Conservation (phyloP, 2,113 vertebrate species). For the Petromus typicus region DNA sequence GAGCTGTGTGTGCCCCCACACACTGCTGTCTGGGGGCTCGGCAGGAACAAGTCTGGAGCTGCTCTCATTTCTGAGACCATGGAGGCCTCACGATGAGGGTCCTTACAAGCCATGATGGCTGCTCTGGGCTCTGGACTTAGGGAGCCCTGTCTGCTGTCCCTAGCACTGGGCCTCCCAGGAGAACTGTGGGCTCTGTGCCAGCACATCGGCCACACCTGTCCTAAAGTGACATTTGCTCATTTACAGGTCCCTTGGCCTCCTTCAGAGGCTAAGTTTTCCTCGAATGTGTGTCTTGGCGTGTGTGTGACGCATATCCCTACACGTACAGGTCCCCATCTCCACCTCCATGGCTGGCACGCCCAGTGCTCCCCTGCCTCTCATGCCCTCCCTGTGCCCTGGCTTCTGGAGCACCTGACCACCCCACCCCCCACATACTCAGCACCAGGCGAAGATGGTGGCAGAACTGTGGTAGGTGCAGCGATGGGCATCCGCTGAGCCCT, state of each 20-base stretch:
- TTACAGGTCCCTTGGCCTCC: neutral
- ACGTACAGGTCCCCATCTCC: neutral
- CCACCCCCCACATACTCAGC: neutral
- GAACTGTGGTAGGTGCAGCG: rapidly evolving
- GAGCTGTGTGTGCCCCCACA: rapidly evolving
- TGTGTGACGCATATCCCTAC: neutral
- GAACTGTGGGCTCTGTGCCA: rapidly evolving
- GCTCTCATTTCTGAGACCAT: rapidly evolving
- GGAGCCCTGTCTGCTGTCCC: neutral
- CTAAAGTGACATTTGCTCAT: too few relatives aligned
- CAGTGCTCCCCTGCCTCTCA: too few relatives aligned
- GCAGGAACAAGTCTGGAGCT: rapidly evolving
- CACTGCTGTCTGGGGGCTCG: neutral
- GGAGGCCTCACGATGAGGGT: rapidly evolving
- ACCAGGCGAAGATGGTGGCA: neutral
- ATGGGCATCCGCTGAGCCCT: rapidly evolving
- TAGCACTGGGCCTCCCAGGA: rapidly evolving
- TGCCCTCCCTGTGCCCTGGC: neutral
- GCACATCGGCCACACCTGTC: rapidly evolving
- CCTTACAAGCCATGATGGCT: too few relatives aligned
- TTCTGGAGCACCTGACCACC: neutral
- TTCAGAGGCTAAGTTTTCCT: too few relatives aligned
- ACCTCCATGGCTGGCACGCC: neutral
- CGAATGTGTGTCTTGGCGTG: rapidly evolving
- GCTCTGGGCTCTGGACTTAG: neutral